These are phyloP conservation scores for Thera obeliscata DNA, from an alignment of 2,888 invertebrate genomes.

Conservation along the genomic window DNA sequence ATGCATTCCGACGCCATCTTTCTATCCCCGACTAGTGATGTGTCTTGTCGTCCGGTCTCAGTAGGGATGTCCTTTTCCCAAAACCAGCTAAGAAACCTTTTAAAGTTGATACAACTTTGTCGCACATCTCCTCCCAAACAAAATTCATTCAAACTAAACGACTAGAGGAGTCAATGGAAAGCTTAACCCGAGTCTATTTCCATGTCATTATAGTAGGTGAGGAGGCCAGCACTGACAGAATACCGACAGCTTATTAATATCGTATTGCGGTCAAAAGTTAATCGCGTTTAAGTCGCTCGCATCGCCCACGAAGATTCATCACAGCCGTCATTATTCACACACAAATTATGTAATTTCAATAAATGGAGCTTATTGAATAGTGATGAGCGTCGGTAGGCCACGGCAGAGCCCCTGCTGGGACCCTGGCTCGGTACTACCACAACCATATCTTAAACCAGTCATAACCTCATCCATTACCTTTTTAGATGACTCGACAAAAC, in stretches of 20 bases:
- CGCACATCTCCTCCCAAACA: not conserved
- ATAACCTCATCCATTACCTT: conserved; percentile 13
- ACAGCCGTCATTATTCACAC: conserved; percentile 85
- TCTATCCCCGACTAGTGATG: too few species aligned
- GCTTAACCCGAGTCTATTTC: conserved; percentile 65
- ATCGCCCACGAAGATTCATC: conserved; percentile 85
- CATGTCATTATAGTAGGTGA: conserved; percentile 68
- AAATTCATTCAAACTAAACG: conserved; percentile 57
- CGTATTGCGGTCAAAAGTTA: conserved; percentile 81
- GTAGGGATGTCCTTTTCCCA: too few species aligned
- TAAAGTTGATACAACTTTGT: not conserved
- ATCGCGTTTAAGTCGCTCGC: conserved; percentile 82
- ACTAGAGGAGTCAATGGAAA: conserved; percentile 58
- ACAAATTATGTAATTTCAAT: conserved; percentile 85
- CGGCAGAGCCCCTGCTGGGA: conserved; percentile 70
- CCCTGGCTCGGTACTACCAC: conserved; percentile 46
- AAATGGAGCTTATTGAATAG: conserved; percentile 84
- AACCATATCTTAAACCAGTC: conserved; percentile 28
- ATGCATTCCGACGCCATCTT: too few species aligned
- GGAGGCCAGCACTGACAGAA: conserved; percentile 44
- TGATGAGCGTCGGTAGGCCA: conserved; percentile 82
- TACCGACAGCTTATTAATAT: conserved; percentile 79
- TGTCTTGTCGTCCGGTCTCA: too few species aligned
- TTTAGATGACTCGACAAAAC: not conserved
- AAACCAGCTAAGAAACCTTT: too few species aligned